phyloP scores from a whole-genome alignment of 2,797 vertebrate species.

The Hoplostethus mediterraneus region DNA sequence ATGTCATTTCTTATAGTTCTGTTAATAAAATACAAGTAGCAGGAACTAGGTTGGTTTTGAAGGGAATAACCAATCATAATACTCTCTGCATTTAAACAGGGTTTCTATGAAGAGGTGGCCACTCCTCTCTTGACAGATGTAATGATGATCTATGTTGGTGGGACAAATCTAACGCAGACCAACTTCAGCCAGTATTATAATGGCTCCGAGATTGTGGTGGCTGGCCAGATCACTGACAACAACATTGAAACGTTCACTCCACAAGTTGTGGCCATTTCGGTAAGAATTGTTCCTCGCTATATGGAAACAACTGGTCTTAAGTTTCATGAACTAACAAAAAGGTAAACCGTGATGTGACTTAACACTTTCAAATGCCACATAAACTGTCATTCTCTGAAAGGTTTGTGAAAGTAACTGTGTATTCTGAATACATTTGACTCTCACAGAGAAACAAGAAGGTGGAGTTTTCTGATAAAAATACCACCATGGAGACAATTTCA shows the following conservation, averaged over 20 bases:
- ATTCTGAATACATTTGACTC: neutral
- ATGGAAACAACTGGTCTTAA: no score
- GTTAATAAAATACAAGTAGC: neutral
- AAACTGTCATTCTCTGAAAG: neutral
- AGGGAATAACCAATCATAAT: neutral
- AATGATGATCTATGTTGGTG: constrained; percentile 80
- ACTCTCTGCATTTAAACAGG: constrained; percentile 65
- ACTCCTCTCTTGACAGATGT: constrained; percentile 84
- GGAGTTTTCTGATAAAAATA: constrained; percentile 55
- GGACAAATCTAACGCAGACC: constrained; percentile 81
- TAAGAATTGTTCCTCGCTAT: constrained; percentile 48
- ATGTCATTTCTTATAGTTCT: no score
- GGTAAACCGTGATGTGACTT: no score
- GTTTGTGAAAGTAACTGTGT: neutral
- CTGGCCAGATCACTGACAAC: constrained; percentile 81
- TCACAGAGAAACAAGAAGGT: constrained; percentile 65
- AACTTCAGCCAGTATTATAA: constrained; percentile 86
- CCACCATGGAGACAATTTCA: constrained; percentile 22
- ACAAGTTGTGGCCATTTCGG: constrained; percentile 80
- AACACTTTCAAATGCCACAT: neutral
- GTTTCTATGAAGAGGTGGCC: constrained; percentile 88
- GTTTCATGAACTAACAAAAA: neutral
- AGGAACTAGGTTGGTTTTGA: neutral
- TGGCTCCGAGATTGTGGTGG: constrained; percentile 88
- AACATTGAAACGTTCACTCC: constrained; percentile 72